Evolutionary conservation across 2,797 vertebrate genomes (phyloP), one percentile per base, ranked within the genome.

Genomic region (Lagorchestes hirsutus): DNA sequence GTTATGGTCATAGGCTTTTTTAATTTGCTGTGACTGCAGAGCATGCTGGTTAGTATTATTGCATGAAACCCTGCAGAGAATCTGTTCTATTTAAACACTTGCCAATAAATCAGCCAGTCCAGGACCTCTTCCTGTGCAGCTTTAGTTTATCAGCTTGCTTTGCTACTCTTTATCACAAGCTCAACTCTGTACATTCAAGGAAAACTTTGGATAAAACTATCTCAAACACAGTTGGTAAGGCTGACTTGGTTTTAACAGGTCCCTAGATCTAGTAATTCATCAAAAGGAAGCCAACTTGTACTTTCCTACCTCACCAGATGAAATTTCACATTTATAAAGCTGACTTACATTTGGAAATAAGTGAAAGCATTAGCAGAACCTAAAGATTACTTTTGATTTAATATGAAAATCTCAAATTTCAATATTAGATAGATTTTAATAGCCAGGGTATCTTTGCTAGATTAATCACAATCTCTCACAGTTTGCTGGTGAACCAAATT

Each of bases 251-350:
- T n/a, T 55, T 14, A 0, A 28, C 56, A 50, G 24, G 14, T 10
- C 16, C 29, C 46, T 1, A 0, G 0, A 57, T 46, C n/a, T 24
- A 1, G 0, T n/a, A 34, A 28, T 58, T 94, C 58, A 62, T 55
- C 55, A 40, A 55, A 34, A 87, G 58, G 12, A 31, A 87, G 94
- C 31, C 5, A 0, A 58, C 29, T 56, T 29, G 5, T 10, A 16
- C 28, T 91, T 67, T 34, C 27, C 22, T 74, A 54, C 55, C 94
- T 95, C 92, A 57, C 40, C 50, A 29, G 54, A 92, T 54, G 34
- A 87, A 93, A 58, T 22, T 31, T 56, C 94, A 10, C 55, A 27
- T 52, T 95, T 59, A 54, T 93, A 94, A 96, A 91, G 16, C 93
- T 46, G 40, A 46, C 24, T 82, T 18, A 40, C 16, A 40, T 27